A percentile compares a stretch with the other conserved stretches of the same genome.
phyloP scores from a whole-genome alignment of 1,140 invertebrate species.

The Drosophila setifemur region DNA sequence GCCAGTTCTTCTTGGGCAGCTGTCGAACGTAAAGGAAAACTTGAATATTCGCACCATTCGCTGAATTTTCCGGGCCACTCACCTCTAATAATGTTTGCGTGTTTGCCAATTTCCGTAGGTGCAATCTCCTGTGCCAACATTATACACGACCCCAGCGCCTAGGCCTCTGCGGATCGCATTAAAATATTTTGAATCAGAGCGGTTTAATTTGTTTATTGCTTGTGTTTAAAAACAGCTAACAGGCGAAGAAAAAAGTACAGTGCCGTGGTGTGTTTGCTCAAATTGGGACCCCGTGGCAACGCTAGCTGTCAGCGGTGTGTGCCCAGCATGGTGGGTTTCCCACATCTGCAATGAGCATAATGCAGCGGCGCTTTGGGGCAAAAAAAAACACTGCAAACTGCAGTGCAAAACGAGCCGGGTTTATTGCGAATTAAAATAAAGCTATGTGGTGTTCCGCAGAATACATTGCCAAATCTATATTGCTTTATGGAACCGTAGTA shows the following conservation, averaged over 20 bases:
- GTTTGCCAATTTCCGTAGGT: slow-evolving; percentile 87
- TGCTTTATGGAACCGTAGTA: too few relatives aligned
- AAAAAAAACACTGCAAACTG: slow-evolving; percentile 31
- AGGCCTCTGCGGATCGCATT: slow-evolving; percentile 33
- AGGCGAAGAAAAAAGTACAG: slow-evolving; percentile 67
- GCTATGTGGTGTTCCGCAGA: too few relatives aligned
- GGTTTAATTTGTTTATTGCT: slow-evolving; percentile 26
- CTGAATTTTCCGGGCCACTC: slow-evolving; percentile 36
- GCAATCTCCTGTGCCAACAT: slow-evolving; percentile 83
- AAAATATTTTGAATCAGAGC: not conserved
- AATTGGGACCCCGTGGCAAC: slow-evolving; percentile 46
- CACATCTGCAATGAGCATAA: slow-evolving; percentile 48
- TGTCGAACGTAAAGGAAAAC: not conserved
- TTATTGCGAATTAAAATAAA: not conserved
- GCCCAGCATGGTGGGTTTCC: slow-evolving; percentile 48
- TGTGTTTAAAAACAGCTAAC: slow-evolving; percentile 50
- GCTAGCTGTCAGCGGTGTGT: slow-evolving; percentile 11
- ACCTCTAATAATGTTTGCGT: slow-evolving; percentile 87
- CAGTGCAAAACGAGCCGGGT: slow-evolving; percentile 18
- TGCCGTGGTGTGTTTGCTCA: slow-evolving; percentile 63
- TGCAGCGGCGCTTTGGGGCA: slow-evolving; percentile 44
- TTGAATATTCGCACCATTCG: not conserved
- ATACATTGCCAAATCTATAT: too few relatives aligned
- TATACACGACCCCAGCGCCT: slow-evolving; percentile 49
- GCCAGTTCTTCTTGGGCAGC: slow-evolving; percentile 89